Evolutionary conservation across 1,140 invertebrate species (phyloP), one percentile per base, ranked within the genome.

Genomic region (Laupala kohalensis): DNA sequence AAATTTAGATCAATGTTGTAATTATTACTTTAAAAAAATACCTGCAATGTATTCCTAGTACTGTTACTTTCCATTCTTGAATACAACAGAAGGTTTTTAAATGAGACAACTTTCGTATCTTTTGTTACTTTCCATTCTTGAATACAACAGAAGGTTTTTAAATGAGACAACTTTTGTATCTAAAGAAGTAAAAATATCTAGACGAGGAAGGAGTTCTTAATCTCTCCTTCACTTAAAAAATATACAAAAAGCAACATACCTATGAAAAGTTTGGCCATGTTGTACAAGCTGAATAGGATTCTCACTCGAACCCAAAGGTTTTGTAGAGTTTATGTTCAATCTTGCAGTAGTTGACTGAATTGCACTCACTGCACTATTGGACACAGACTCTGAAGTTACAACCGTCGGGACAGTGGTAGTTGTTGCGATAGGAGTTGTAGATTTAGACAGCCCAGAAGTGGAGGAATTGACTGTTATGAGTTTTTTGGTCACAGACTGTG

Each of bases 261-360:
- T 81, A 29, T 81, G 81, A 76, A 81, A 82, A 64, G 81, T 80
- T 72, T 79, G 77, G 29, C 87, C 87, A 75, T 88, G 85, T 72
- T 88, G 87, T 37, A 88, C 83, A 64, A 89, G 85, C 76, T 87
- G 83, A 73, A 89, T 88, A 5, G 87, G 86, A 78, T 88, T 88
- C 74, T 85, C 84, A 76, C 83, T 86, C 13, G 85, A 85, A 19
- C 86, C 86, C 13, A 86, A 74, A 25, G 86, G 83, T 69, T 81
- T 81, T 70, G 72, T 73, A 37, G 63, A 67, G 29, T 73, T 70
- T 9, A 63, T 64, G 13, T 74, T 64, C 28, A 74, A 25, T 29
- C 72, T 68, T n/a, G 26, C 68, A 6, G 65, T 25, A 13, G 53
- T 37, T 12, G 62, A 25, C 19, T 30, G 25, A 15, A 70, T 25